phyloP scores from a whole-genome alignment of 2,113 vertebrate genomes.

The Crotalus helleri region DNA sequence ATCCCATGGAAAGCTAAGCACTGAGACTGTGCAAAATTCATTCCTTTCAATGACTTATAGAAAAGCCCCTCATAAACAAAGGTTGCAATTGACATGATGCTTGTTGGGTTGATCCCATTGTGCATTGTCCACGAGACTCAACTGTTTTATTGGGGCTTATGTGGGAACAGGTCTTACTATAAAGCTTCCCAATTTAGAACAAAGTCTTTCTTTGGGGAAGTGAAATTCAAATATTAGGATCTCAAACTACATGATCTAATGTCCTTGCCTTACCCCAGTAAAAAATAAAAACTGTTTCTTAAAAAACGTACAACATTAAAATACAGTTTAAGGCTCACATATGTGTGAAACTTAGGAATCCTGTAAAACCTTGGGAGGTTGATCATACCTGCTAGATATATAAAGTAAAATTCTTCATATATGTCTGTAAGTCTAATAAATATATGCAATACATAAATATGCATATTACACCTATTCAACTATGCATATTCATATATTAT shows the following conservation, averaged over 20 bases:
- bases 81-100: neutral
- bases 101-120: neutral
- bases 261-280: neutral
- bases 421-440: constrained; percentile 34
- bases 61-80: neutral
- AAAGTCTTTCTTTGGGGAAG: constrained; percentile 39
- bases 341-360: constrained; percentile 65
- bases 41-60: neutral
- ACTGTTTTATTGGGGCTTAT: neutral
- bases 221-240: constrained; percentile 43
- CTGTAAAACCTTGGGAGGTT: constrained; percentile 55
- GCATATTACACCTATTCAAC: constrained; percentile 6
- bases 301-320: constrained; percentile 51
- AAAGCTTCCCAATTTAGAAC: constrained; percentile 34
- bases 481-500: constrained; percentile 34
- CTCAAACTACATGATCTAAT: constrained; percentile 42
- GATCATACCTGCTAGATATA: constrained; percentile 67
- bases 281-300: constrained; percentile 32
- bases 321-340: constrained; percentile 68
- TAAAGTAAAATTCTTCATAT: constrained; percentile 59
- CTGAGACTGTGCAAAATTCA: neutral
- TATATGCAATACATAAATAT: constrained; percentile 34
- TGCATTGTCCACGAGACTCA: neutral
- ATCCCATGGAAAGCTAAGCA: neutral
- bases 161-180: neutral